phyloP scores from a whole-genome alignment of 2,113 vertebrate species.

The Phylloscopus trochilus region DNA sequence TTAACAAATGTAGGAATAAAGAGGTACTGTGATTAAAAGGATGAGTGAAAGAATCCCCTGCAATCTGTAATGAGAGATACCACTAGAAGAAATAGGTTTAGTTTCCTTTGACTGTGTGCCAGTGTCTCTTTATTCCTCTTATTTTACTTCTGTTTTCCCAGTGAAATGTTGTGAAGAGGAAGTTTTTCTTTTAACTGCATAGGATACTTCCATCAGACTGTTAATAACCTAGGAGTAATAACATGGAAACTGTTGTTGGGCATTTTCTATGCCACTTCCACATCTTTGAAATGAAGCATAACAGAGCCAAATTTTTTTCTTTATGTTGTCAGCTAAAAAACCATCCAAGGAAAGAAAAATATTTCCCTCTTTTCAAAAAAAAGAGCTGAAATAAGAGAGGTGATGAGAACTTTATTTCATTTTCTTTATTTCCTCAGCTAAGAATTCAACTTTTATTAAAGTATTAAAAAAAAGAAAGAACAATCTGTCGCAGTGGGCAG shows the following conservation, averaged over 20 bases:
- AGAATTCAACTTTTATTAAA: not conserved
- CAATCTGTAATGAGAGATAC: not conserved
- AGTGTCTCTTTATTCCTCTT: not conserved
- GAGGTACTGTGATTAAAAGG: not conserved
- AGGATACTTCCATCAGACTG: not conserved
- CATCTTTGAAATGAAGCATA: not conserved
- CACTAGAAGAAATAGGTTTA: not conserved
- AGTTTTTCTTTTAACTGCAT: conserved; percentile 5
- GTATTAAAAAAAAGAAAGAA: not conserved
- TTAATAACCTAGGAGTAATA: not conserved
- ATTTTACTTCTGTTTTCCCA: not conserved
- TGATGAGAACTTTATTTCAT: not conserved
- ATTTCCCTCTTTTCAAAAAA: not conserved
- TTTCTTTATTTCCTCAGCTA: not conserved
- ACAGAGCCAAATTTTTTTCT: not conserved
- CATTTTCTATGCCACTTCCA: not conserved
- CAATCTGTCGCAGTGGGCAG: not conserved
- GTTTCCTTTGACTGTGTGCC: not conserved
- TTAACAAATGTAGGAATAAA: not conserved
- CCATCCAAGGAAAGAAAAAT: not conserved
- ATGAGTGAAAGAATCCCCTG: not conserved
- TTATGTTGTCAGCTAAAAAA: not conserved
- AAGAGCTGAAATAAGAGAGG: not conserved
- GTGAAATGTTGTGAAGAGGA: not conserved
- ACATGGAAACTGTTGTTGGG: not conserved